phyloP scores from a whole-genome alignment of 2,797 vertebrate species.

The Pantherophis vulpinus region DNA sequence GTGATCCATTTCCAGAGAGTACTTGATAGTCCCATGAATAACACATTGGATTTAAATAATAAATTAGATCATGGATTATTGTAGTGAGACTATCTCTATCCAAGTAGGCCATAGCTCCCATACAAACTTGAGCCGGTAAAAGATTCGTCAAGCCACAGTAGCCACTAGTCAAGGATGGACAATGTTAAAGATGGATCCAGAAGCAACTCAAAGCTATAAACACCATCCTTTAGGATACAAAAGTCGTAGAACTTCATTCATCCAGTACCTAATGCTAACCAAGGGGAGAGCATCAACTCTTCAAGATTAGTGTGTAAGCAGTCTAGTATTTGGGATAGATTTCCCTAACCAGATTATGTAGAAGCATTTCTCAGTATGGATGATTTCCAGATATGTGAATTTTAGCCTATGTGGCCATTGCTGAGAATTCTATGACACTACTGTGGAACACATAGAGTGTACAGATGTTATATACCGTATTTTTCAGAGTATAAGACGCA shows the following conservation, averaged over 20 bases:
- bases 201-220: background rate
- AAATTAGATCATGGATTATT: background rate
- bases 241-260: background rate
- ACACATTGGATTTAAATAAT: background rate
- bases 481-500: no score
- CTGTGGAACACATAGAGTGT: background rate
- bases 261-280: background rate
- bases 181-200: background rate
- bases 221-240: background rate
- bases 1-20: background rate
- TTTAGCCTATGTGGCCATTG: background rate
- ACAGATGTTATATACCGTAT: no score
- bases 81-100: background rate
- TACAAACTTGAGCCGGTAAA: background rate
- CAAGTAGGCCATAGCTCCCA: background rate
- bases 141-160: background rate
- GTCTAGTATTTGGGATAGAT: background rate
- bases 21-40: background rate
- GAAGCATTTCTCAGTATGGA: background rate
- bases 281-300: background rate
- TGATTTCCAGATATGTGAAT: background rate
- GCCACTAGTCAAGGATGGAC: background rate
- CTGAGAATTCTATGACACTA: background rate
- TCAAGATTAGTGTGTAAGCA: background rate
- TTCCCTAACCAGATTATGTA: background rate